phyloP scores from a whole-genome alignment of 92 coral and sea anemone species.

The Palythoa grandis region DNA sequence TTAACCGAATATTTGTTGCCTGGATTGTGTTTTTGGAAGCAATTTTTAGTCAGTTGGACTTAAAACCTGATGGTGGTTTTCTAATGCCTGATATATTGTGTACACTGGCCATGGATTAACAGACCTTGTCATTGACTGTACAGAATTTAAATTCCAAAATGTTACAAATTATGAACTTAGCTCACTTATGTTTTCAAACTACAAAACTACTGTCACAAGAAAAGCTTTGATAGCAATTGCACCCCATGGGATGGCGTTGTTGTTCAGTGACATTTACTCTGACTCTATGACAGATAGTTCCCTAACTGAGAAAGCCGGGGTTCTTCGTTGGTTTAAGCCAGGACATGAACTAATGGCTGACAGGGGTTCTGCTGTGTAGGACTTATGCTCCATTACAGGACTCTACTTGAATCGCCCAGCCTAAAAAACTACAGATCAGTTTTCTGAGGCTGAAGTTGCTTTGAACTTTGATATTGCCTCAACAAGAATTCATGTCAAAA shows the following conservation, averaged over 20 bases:
- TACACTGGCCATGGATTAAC: too few species aligned
- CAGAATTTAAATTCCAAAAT: slow-evolving; percentile 43
- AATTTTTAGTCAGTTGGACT: too few species aligned
- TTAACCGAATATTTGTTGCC: slow-evolving; percentile 34
- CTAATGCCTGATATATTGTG: too few species aligned
- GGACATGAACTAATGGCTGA: slow-evolving; percentile 59
- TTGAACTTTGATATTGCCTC: slow-evolving; percentile 61
- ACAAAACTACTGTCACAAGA: slow-evolving; percentile 56
- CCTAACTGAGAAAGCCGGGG: slow-evolving; percentile 30
- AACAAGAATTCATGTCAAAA: slow-evolving; percentile 56
- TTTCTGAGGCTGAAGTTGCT: slow-evolving; percentile 44
- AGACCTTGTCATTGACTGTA: slow-evolving; percentile 3
- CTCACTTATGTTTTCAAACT: slow-evolving; percentile 55
- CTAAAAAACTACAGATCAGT: slow-evolving; percentile 50
- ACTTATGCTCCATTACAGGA: slow-evolving; percentile 54
- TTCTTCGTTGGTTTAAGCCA: slow-evolving; percentile 30
- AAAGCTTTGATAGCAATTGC: slow-evolving; percentile 53
- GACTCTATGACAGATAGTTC: slow-evolving; percentile 46
- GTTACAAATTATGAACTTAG: slow-evolving; percentile 44
- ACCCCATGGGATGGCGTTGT: slow-evolving; percentile 49
- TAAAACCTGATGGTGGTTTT: too few species aligned
- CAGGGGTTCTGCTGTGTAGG: slow-evolving; percentile 62
- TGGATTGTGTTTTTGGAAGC: slow-evolving; percentile 39
- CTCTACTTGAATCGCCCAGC: slow-evolving; percentile 57
- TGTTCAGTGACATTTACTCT: slow-evolving; percentile 58